These are phyloP conservation scores for Glaucopsyche alexis DNA, from an alignment of 2,888 invertebrate genomes.

Conservation along the genomic window DNA sequence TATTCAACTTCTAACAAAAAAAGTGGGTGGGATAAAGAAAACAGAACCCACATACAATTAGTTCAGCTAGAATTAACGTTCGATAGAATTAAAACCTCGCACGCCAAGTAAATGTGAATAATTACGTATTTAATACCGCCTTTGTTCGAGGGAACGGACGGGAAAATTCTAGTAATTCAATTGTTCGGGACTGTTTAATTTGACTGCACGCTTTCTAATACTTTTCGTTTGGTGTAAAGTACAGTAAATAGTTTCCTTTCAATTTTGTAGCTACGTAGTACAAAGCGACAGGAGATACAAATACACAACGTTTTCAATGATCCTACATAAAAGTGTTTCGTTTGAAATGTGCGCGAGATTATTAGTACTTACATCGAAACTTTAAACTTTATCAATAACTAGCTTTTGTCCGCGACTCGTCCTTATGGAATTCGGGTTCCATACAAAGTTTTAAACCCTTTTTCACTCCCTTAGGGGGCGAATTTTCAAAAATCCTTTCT, in stretches of 20 bases:
- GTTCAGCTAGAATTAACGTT: conserved; percentile 77
- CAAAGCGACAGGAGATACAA: no score
- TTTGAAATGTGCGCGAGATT: no score
- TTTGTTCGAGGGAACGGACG: conserved; percentile 74
- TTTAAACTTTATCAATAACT: no score
- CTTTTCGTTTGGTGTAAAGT: conserved; percentile 30
- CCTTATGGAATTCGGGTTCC: no score
- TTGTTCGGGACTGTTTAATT: conserved; percentile 77
- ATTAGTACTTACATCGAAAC: no score
- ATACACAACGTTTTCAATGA: no score
- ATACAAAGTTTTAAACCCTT: no score
- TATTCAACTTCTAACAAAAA: conserved; percentile 3
- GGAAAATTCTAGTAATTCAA: conserved; percentile 80
- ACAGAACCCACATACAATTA: conserved; percentile 69
- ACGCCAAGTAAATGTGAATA: conserved; percentile 78
- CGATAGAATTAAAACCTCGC: conserved; percentile 69
- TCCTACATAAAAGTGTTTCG: no score
- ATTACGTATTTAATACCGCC: conserved; percentile 80
- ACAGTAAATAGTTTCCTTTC: neutral
- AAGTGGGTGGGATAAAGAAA: conserved; percentile 73
- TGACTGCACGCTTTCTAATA: conserved; percentile 57
- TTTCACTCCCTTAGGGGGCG: no score
- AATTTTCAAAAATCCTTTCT: no score
- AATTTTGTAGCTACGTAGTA: no score
- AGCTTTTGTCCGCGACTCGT: no score